Evolutionary conservation across 1,140 invertebrate species (phyloP), one percentile per base, ranked within the genome.

Genomic region (Oncopeltus fasciatus): DNA sequence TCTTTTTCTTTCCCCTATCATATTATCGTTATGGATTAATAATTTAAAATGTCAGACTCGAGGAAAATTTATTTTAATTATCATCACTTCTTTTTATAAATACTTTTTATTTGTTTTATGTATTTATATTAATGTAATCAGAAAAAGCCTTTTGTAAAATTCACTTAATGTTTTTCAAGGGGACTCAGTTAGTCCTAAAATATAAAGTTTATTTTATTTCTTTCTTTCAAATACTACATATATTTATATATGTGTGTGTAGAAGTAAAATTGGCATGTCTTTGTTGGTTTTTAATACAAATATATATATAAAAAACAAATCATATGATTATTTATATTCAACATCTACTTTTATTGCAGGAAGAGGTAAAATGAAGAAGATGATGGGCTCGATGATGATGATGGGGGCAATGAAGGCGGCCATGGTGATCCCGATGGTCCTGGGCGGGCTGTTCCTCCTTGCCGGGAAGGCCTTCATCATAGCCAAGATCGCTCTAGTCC

Each of bases 401-500:
- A 75, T 81, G 29, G 79, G 78, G 27, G 78, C 82, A 29, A 78
- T 84, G 33, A 77, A 83, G 33, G 85, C 85, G 69, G 80, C 80
- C 58, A 78, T 77, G 67, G 80, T 89, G 67, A 72, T 90, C 9
- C 84, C 86, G 9, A 80, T 86, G 70, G 81, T 84, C 24, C 82
- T 87, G 65, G 83, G 88, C 47, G 82, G 78, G 44, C 82, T 89
- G 18, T 85, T 86, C 49, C 74, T 84, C 16, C 76, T 87, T 61
- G 83, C 85, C 20, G 84, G 82, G n/a, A 86, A 85, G 69, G 84
- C 87, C 18, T 69, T 90, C 21, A 77, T 87, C 26, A 79, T 86
- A 29, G 83, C 80, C 57, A 87, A 86, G 74, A 83, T 89, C 68
- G 87, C 87, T 14, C 70, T 90, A 1, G 75, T 87, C 1, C 74